These are phyloP conservation scores for Notarius lentiginosus DNA, from an alignment of 2,113 vertebrate species.

Conservation along the genomic window DNA sequence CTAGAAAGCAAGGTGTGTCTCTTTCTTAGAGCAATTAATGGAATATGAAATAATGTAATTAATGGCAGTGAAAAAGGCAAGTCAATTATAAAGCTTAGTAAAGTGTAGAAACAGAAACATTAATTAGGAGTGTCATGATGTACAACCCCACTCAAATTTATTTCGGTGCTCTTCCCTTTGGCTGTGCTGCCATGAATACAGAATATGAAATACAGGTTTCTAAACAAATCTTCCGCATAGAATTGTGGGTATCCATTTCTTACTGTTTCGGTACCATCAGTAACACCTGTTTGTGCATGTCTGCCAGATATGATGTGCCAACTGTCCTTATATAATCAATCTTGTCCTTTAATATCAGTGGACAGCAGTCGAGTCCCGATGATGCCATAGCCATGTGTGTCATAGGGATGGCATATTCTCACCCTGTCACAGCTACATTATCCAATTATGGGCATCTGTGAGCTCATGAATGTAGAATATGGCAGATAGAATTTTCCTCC, in stretches of 20 bases:
- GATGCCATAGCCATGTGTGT: not conserved
- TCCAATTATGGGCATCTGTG: not conserved
- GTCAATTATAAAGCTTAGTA: conserved; percentile 98
- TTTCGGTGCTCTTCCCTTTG: conserved; percentile 61
- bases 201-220: conserved; percentile 21
- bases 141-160: conserved; percentile 80
- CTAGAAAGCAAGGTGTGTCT: conserved; percentile 84
- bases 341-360: not conserved
- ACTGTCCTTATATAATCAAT: not conserved
- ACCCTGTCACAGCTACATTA: not conserved
- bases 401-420: not conserved
- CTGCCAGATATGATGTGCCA: not conserved
- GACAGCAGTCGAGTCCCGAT: not conserved
- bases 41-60: conserved; percentile 96
- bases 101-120: conserved; percentile 90
- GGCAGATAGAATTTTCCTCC: not conserved
- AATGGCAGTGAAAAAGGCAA: conserved; percentile 93
- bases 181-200: conserved; percentile 36
- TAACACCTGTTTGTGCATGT: not conserved
- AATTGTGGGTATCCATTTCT: not conserved
- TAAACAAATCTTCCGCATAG: not conserved
- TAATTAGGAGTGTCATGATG: conserved; percentile 82
- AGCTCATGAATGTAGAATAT: not conserved
- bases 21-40: conserved; percentile 86
- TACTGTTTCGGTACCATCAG: not conserved